Base-by-base conservation (phyloP, 2,797 vertebrate genomes). In the Helarctos malayanus region DNA sequence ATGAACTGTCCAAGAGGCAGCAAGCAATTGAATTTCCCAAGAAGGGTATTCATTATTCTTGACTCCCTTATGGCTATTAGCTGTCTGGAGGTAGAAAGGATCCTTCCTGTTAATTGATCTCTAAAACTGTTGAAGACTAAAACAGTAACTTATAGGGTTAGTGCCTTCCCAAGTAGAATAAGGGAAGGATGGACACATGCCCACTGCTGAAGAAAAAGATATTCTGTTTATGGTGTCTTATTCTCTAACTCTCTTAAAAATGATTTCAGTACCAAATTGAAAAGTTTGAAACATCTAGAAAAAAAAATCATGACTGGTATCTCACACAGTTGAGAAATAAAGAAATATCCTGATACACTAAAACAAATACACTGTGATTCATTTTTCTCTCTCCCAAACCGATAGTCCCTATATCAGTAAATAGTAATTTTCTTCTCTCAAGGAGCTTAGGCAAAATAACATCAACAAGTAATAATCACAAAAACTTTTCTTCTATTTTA, bases 11-110 rank as follows among this genome's bases (percentile, higher is more conserved):
- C 27, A 90, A 75, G 32, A 88, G 45, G n/a, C 27, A 87, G 47
- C 83, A 93, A 89, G 23, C 69, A 93, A 81, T 23, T 76, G 38
- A 54, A 86, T 79, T 87, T 78, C 35, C 71, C 10, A 84, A 61
- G 18, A 96, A 92, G 2, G 2, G 10, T 35, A 69, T 47, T 92
- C 84, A 82, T 93, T 94, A 69, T 88, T 83, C 0, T 86, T 94
- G 71, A 83, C 13, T 89, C 7, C 94, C 8, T 56, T 61, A 49
- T 71, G 15, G 41, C 29, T 90, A 56, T 69, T 73, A 49, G 5
- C 69, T 35, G 1, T 76, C 15, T 92, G 8, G 2, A 83, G 5
- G 15, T 65, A 23, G 25, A 88, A 96, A 93, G 18, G 47, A 61
- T 73, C 14, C 23, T 90, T 93, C 6, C 7, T 21, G 32, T 52